Percentiles rank a stretch among this genome's conserved stretches.
Conservation (phyloP, 2,113 vertebrate species). For the Melanerpes formicivorus region DNA sequence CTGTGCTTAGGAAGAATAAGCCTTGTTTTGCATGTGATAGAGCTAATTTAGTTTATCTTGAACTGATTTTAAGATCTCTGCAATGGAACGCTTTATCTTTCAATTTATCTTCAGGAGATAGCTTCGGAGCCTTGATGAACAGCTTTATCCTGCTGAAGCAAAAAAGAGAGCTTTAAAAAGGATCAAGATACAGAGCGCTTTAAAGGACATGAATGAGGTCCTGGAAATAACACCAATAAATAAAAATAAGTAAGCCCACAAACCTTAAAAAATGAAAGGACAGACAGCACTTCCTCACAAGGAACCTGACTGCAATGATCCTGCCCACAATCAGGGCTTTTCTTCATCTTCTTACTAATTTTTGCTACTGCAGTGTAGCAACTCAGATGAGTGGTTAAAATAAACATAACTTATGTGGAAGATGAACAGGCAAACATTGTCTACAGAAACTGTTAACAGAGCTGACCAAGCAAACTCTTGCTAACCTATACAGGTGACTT, state of each 20-base stretch:
- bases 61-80: neutral
- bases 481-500: neutral
- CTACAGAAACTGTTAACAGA: neutral
- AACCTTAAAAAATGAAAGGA: neutral
- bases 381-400: neutral
- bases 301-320: neutral
- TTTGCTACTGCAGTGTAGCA: neutral
- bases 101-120: neutral
- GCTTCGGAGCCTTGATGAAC: neutral
- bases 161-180: neutral
- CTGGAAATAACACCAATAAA: neutral
- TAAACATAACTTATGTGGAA: neutral
- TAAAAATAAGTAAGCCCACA: neutral
- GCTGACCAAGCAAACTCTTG: neutral
- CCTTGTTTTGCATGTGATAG: neutral
- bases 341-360: neutral
- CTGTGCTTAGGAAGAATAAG: neutral
- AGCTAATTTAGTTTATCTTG: neutral
- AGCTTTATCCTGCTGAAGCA: neutral
- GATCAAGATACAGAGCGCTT: neutral
- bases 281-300: neutral
- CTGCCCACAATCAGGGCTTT: neutral
- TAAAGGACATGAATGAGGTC: neutral
- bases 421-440: neutral
- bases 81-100: neutral